A percentile compares a stretch with the other conserved stretches of the same genome.
These are phyloP conservation scores for Vesta saturnalis DNA, from an alignment of 2,888 invertebrate genomes.

Conservation along the genomic window DNA sequence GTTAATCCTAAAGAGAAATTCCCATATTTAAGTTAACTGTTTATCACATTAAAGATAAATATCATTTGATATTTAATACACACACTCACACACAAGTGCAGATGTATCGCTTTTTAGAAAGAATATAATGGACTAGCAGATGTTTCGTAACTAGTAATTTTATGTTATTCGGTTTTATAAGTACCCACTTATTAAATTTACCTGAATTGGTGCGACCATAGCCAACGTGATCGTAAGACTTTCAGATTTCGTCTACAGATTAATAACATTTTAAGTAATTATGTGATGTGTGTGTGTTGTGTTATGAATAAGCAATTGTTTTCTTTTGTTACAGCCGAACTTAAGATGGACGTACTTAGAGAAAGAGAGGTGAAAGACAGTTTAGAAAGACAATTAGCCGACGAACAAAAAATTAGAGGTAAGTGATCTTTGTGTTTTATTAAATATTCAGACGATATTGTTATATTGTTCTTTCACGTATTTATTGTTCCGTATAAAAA, in stretches of 20 bases:
- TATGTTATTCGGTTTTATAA: slow-evolving; percentile 39
- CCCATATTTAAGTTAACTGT: background rate
- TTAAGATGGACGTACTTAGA: slow-evolving; percentile 94
- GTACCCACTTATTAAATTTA: slow-evolving; percentile 37
- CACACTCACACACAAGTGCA: slow-evolving; percentile 18
- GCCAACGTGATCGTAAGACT: slow-evolving; percentile 13
- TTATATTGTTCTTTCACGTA: slow-evolving; percentile 48
- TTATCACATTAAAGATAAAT: slow-evolving; percentile 17
- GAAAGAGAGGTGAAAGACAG: slow-evolving; percentile 95
- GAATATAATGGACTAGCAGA: slow-evolving; percentile 37
- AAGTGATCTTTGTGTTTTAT: slow-evolving; percentile 62
- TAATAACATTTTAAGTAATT: slow-evolving; percentile 14
- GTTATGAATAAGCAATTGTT: slow-evolving; percentile 1
- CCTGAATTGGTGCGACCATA: slow-evolving; percentile 33
- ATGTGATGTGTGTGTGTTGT: background rate
- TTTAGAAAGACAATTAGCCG: slow-evolving; percentile 90
- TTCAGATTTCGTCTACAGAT: slow-evolving; percentile 21
- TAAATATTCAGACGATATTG: slow-evolving; percentile 51
- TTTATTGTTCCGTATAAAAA: slow-evolving; percentile 45
- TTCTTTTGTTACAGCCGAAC: slow-evolving; percentile 81
- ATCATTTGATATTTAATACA: slow-evolving; percentile 22
- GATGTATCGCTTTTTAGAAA: slow-evolving; percentile 27
- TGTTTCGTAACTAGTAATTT: slow-evolving; percentile 43
- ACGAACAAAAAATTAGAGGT: slow-evolving; percentile 96
- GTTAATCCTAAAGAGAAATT: slow-evolving; percentile 5